These are phyloP conservation scores for human (Homo sapiens) DNA, from an alignment of 2,113 vertebrate genomes.

Conservation along the genomic window DNA sequence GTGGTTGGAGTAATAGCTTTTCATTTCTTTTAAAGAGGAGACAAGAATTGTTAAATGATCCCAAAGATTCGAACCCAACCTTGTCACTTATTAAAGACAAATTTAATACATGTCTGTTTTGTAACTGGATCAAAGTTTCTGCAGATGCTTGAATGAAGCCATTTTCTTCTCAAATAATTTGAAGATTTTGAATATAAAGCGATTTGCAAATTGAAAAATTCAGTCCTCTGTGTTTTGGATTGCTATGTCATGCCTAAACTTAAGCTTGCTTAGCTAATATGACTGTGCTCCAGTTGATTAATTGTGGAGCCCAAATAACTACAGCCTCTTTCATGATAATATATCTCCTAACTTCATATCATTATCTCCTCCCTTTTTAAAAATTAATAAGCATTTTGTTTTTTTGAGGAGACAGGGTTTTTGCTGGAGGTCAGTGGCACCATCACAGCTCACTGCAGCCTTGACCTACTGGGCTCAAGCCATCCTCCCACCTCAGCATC, in stretches of 20 bases:
- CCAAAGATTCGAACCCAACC: neutral
- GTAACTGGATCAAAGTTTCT: constrained; percentile 31
- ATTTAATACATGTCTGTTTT: constrained; percentile 39
- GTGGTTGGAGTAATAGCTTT: constrained; percentile 46
- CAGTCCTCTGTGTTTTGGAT: neutral
- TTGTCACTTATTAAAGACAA: constrained; percentile 37
- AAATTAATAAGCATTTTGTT: neutral
- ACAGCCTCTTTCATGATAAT: neutral
- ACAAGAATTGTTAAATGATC: constrained; percentile 47
- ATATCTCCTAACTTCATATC: neutral
- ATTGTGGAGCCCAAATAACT: neutral
- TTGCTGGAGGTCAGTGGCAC: too few relatives aligned
- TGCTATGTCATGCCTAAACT: neutral
- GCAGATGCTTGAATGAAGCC: neutral
- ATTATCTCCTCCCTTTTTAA: constrained; percentile 9
- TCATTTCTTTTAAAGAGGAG: constrained; percentile 33
- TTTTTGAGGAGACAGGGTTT: too few relatives aligned
- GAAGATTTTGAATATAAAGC: constrained; percentile 42
- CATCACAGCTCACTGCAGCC: too few relatives aligned
- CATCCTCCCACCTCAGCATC: too few relatives aligned
- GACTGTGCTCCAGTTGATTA: neutral
- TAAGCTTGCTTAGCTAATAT: neutral
- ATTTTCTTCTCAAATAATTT: constrained; percentile 51
- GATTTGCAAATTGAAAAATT: constrained; percentile 13
- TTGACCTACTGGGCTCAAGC: too few relatives aligned